Evolutionary conservation across 2,113 vertebrate species (phyloP), one percentile per base, ranked within the genome.

Genomic region (Pterocles burchelli): DNA sequence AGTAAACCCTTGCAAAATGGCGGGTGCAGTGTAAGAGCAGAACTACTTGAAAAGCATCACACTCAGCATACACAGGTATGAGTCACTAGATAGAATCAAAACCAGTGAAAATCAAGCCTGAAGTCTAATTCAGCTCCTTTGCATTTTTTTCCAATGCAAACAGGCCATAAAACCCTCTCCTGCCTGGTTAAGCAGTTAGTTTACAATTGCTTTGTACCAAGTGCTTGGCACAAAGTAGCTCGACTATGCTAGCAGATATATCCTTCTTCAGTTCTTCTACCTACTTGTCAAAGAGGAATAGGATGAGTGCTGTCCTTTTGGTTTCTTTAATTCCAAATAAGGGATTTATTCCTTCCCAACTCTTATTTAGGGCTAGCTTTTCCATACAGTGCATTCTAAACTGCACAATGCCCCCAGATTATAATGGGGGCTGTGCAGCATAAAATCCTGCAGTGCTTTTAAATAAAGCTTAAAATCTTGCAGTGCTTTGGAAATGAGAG

Each of bases 401-500:
- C 5, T 54, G 33, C 70, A 70, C 75, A 76, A 66, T 90, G 24
- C 9, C 58, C 57, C 29, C 75, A 88, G 67, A 96, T 82, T 89
- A 38, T 81, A 88, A 52, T n/a, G 20, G 58, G 22, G 67, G 26
- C 55, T 89, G 49, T 48, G 68, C 65, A 58, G 45, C 58, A 70
- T 54, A 57, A 89, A 92, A 74, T 68, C 79, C 36, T 70, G 29
- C 72, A 48, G 74, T 1, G 52, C 68, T 93, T 86, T 93, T 76
- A 77, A 95, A 86, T 89, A 73, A 76, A 79, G 25, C 25, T 82
- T 85, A 70, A 83, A 93, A 70, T 28, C 79, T 55, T 94, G 77
- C 77, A 71, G 88, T 80, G 74, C 57, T 92, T 81, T 95, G 59
- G 33, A 88, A 92, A 86, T 34, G 2, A 66, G 26, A 36, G 34